These are phyloP conservation scores for Octodon degus DNA, from an alignment of 2,113 vertebrate genomes.

Conservation along the genomic window DNA sequence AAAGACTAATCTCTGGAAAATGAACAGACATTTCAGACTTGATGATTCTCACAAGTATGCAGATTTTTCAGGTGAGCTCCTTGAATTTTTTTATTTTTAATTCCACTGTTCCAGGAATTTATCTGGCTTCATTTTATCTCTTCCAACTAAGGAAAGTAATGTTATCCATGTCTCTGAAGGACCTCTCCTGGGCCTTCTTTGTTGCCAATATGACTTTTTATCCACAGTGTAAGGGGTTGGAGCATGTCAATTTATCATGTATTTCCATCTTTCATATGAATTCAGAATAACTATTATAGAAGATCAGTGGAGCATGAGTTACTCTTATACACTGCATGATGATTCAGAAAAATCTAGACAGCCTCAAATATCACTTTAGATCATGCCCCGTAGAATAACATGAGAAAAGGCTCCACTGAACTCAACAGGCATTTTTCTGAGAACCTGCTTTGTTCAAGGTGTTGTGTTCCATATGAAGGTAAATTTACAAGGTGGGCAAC, in stretches of 20 bases:
- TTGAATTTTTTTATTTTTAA: not conserved
- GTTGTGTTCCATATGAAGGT: not conserved
- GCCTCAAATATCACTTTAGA: slow-evolving; percentile 48
- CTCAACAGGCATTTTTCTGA: not conserved
- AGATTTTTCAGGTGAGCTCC: not conserved
- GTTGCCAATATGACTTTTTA: slow-evolving; percentile 51
- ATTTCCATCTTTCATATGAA: slow-evolving; percentile 60
- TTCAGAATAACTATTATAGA: slow-evolving; percentile 58
- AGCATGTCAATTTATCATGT: slow-evolving; percentile 59
- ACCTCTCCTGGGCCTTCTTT: slow-evolving; percentile 44
- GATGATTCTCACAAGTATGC: not conserved
- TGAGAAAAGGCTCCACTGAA: slow-evolving; percentile 39
- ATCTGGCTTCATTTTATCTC: slow-evolving; percentile 5
- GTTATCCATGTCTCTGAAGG: slow-evolving; percentile 41
- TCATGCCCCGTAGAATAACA: slow-evolving; percentile 27
- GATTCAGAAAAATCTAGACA: slow-evolving; percentile 60
- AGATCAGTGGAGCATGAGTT: slow-evolving; percentile 53
- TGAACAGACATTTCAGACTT: not conserved
- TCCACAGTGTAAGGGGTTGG: slow-evolving; percentile 42
- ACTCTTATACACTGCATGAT: slow-evolving; percentile 45
- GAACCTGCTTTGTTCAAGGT: not conserved
- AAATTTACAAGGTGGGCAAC: not conserved
- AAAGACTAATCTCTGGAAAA: slow-evolving; percentile 63
- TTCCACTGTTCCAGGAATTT: not conserved
- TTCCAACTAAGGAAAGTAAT: not conserved